These are phyloP conservation scores for Acinonyx jubatus DNA, from an alignment of 2,113 vertebrate genomes.

Conservation along the genomic window DNA sequence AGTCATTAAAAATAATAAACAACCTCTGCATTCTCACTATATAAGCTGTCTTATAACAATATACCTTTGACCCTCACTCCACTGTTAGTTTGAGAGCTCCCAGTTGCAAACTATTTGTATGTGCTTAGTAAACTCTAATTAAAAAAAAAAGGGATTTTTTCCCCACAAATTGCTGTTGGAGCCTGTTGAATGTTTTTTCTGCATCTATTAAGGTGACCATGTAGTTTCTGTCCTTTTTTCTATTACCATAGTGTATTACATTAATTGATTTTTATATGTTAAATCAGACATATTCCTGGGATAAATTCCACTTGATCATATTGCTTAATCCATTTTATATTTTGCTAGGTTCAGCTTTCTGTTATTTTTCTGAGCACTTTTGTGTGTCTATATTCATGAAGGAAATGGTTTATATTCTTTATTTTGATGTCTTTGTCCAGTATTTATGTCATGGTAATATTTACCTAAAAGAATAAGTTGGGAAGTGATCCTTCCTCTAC, in stretches of 20 bases:
- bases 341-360: neutral
- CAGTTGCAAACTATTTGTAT: neutral
- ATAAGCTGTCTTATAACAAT: neutral
- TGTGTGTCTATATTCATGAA: neutral
- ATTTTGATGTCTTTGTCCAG: neutral
- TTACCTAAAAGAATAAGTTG: neutral
- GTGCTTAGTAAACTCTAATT: neutral
- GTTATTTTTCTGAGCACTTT: neutral
- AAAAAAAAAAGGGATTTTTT: neutral
- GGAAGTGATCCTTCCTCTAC: neutral
- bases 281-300: neutral
- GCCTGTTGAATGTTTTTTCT: neutral
- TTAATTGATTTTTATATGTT: neutral
- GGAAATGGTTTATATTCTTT: neutral
- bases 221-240: neutral
- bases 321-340: neutral
- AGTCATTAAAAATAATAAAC: neutral
- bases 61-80: neutral
- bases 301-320: neutral
- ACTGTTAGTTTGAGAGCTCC: neutral
- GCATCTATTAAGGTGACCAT: neutral
- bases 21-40: neutral
- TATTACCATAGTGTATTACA: neutral
- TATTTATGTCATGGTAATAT: neutral
- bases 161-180: neutral